Base-by-base conservation (phyloP, 2,888 invertebrate genomes). In the Drosophila leonis region DNA sequence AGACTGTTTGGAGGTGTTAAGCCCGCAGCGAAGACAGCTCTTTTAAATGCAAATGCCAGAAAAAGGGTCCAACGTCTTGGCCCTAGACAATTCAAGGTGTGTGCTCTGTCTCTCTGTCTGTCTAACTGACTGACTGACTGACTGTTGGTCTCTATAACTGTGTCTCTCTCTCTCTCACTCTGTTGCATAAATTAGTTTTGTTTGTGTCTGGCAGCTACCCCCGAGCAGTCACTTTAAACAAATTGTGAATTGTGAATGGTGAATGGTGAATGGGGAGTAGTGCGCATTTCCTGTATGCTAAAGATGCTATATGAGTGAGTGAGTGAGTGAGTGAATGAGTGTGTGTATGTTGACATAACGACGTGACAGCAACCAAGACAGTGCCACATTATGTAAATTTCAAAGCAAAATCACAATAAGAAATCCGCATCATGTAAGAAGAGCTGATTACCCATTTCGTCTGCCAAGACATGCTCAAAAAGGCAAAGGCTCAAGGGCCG, bases 121-220 rank as follows among this genome's bases (percentile, higher is more conserved):
- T 24, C 66, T 65, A 10, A 63, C 62, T 62, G 72, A 39, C 62
- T 72, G 15, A 60, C 55, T 63, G 68, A 39, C 44, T 74, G 65
- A 52, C 37, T 60, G 35, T 6, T 49, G 62, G 60, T 37, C 65
- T 56, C 27, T 52, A n/a, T 29, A 48, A 9, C 27, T 29, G 13
- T 29, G 10, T 29, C 35, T 29, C 37, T 59, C 29, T 29, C 29
- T 63, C 27, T 39, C 20, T 61, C 41, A 49, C 10, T 65, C 51
- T 56, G 57, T 59, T 63, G 84, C 80, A 85, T 88, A 90, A 80
- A 88, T 85, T 90, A 73, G 83, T 80, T 85, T 75, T 84, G 79
- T 88, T 82, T 78, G 77, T 70, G 71, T 82, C 75, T 84, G 79
- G 49, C 73, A 61, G 69, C 69, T 72, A 64, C 66, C 80, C 76